Base-by-base conservation (phyloP, 2,113 vertebrate species). In the Amphilophus citrinellus region DNA sequence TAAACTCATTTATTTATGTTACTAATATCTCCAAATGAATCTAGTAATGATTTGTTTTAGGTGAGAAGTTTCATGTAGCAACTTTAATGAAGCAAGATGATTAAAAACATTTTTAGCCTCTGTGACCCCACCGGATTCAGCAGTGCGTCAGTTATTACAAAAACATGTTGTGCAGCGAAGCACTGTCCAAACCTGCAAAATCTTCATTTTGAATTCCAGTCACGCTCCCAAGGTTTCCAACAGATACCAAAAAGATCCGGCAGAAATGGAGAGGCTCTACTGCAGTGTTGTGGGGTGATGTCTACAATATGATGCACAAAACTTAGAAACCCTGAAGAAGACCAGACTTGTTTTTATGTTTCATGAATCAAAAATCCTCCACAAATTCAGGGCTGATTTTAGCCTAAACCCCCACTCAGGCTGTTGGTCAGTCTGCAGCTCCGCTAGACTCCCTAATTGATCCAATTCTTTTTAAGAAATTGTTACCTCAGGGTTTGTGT, bases 91-190 rank as follows among this genome's bases (percentile, higher is more conserved):
- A 84, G 59, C 65, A 75, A 57, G 58, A 66, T 68, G 79, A 86
- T 81, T 76, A 80, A 89, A 85, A 81, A 56, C 57, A 76, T 63
- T 82, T 83, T 68, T 71, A 78, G 47, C 73, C 61, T 83, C 65
- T 57, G 50, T 87, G 71, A 82, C 58, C 75, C 35, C 3, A 32
- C 32, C 42, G 3, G 60, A 71, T 39, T 83, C 77, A 71, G 85
- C 61, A 47, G 73, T 4, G 24, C 18, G 7, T 92, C 77, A 50
- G 3, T 82, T 68, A 60, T 79, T 82, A 66, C 47, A 77, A 76
- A 82, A 87, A 83, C 56, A 78, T 7, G 53, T n/a, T 57, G 44
- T 35, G 58, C 58, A 75, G 80, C 35, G 39, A 9, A 75, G 79
- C 61, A 10, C 76, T 22, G 57, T 27, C 35, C 65, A 84, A 13